Base-by-base conservation (phyloP, 2,888 invertebrate species). In the Caenorhabditis drosophilae region DNA sequence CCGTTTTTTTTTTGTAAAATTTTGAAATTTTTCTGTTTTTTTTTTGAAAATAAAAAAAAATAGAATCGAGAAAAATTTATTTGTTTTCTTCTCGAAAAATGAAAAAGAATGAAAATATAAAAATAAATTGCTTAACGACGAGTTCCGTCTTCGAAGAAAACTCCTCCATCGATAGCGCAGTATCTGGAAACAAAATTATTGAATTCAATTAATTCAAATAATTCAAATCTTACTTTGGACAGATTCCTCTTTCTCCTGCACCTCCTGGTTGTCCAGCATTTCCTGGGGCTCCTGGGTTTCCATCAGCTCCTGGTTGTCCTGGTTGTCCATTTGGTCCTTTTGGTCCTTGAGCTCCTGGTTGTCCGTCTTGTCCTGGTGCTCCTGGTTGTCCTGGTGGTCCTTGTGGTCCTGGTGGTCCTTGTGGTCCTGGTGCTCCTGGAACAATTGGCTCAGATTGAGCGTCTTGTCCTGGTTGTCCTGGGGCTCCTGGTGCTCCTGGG, bases 401-500 rank as follows among this genome's bases (percentile, higher is more conserved):
- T 31, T 58, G 63, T 47, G 61, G 64, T 52, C 69, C 69, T 38
- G 64, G 49, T 26, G 61, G 36, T 62, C 69, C 69, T 26, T 61
- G 51, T 40, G 69, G 61, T 66, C 69, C 69, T 53, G 69, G 69
- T 38, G 60, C 60, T 53, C 69, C 69, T 44, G 69, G 69, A 23
- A 54, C 47, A 40, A 64, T 56, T 45, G 69, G 64, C 51, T 60
- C 64, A 15, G 60, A 61, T 38, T 36, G 47, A 25, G 64, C 69
- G 35, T 64, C 57, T 25, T 52, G 59, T 58, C 72, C 72, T 45
- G 72, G 67, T 38, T 66, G 59, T 61, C 73, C 73, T 52, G 73
- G 73, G 42, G 64, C 62, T 62, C 71, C 73, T 47, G 70, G 70
- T 47, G 75, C 68, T 69, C 75, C 75, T 55, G 64, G 61, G 38